Evolutionary conservation across 1,140 invertebrate genomes (phyloP).

Genomic region (Hermetia illucens): DNA sequence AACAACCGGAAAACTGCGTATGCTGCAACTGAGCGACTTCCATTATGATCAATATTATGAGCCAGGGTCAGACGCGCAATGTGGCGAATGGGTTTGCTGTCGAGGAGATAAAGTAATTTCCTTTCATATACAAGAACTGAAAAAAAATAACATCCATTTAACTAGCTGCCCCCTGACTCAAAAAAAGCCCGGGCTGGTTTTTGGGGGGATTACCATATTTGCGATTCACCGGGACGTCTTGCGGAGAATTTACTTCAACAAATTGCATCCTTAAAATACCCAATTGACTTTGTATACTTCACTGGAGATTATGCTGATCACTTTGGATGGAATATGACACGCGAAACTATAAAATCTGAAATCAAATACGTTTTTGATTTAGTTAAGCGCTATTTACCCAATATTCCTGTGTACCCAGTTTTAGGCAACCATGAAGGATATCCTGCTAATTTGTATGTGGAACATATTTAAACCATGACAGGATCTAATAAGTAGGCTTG

Average conservation of each 20-base stretch:
- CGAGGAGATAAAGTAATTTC: background rate
- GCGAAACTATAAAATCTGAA: conserved; percentile 41
- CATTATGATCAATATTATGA: conserved; percentile 61
- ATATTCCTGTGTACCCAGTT: conserved; percentile 47
- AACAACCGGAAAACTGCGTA: too few relatives aligned
- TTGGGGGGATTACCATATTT: conserved; percentile 57
- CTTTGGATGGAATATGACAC: conserved; percentile 58
- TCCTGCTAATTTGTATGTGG: conserved; percentile 59
- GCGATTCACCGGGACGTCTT: conserved; percentile 50
- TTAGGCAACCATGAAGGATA: conserved; percentile 78
- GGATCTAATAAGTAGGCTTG: background rate
- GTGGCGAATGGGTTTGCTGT: conserved; percentile 60
- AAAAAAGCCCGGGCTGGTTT: conserved; percentile 37
- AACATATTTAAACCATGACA: background rate
- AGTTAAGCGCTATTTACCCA: conserved; percentile 42
- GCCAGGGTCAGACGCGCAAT: conserved; percentile 44
- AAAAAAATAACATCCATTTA: background rate
- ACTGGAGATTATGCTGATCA: conserved; percentile 71
- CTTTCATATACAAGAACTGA: background rate
- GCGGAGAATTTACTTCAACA: conserved; percentile 39
- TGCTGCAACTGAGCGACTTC: conserved; percentile 52
- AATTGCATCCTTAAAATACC: conserved; percentile 36
- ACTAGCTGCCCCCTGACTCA: background rate
- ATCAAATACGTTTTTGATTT: conserved; percentile 38
- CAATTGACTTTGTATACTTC: conserved; percentile 58